phyloP scores from a whole-genome alignment of 2,888 invertebrate species.

The Apoderus coryli region DNA sequence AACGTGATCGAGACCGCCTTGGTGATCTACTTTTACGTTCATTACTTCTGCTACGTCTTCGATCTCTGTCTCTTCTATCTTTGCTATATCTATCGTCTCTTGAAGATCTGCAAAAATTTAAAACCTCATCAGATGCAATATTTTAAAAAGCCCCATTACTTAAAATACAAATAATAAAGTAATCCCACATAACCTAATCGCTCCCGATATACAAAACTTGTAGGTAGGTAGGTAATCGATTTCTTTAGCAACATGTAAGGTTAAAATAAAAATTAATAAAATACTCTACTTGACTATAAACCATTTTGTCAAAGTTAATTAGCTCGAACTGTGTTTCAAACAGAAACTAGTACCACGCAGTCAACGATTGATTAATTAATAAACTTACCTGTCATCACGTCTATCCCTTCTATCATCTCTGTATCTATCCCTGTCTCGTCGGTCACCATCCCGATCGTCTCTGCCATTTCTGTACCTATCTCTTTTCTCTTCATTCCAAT shows the following conservation, averaged over 20 bases:
- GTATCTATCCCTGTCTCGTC: constrained; percentile 26
- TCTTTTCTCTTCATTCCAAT: constrained; percentile 14
- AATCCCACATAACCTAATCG: too few relatives aligned
- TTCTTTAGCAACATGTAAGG: too few relatives aligned
- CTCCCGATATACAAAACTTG: too few relatives aligned
- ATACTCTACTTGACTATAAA: too few relatives aligned
- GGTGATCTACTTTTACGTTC: constrained; percentile 25
- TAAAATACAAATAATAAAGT: too few relatives aligned
- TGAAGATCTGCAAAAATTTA: constrained; percentile 1
- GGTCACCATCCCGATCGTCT: constrained; percentile 18
- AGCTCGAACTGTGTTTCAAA: too few relatives aligned
- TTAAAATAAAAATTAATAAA: too few relatives aligned
- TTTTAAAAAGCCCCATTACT: too few relatives aligned
- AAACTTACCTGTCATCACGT: constrained; percentile 7
- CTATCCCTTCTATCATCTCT: constrained; percentile 15
- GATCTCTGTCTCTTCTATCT: constrained; percentile 21
- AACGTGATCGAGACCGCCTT: constrained; percentile 22
- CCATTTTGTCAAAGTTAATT: too few relatives aligned
- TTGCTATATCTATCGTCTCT: constrained; percentile 16
- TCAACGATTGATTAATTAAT: too few relatives aligned
- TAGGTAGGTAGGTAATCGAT: constrained; percentile 3
- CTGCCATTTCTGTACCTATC: constrained; percentile 22
- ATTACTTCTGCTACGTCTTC: constrained; percentile 22
- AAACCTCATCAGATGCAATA: too few relatives aligned
- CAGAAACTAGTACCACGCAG: too few relatives aligned